Evolutionary conservation across 2,113 vertebrate genomes (phyloP).

Genomic region (Hypocryptadius cinnamomeus): DNA sequence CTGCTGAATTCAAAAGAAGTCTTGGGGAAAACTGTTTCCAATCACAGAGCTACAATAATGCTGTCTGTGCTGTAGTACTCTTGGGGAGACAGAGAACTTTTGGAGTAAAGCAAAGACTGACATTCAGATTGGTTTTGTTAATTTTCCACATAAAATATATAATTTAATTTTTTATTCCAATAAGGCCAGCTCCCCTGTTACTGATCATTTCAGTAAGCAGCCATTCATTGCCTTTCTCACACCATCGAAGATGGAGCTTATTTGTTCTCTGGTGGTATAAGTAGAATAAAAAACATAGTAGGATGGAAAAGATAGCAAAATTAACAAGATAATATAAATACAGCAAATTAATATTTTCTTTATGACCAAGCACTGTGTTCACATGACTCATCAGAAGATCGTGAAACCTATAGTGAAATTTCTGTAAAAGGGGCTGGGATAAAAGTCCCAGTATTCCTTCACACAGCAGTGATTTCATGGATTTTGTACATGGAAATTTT

Average conservation of each 20-base stretch:
- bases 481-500: neutral
- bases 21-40: neutral
- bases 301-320: neutral
- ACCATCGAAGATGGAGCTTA: neutral
- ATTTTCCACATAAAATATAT: neutral
- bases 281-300: neutral
- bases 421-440: neutral
- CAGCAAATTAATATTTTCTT: neutral
- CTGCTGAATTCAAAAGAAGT: neutral
- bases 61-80: neutral
- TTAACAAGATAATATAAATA: neutral
- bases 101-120: neutral
- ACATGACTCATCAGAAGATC: neutral
- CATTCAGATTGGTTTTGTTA: neutral
- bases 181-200: neutral
- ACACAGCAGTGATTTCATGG: neutral
- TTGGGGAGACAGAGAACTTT: neutral
- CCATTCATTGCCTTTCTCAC: neutral
- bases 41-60: neutral
- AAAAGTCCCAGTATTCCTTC: neutral
- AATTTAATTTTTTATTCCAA: neutral
- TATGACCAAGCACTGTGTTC: neutral
- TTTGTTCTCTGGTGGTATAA: neutral
- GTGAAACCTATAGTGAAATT: neutral
- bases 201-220: neutral